Percentiles rank a stretch among this genome's conserved stretches.
These are phyloP conservation scores for Melanotus villosus DNA, from an alignment of 2,888 invertebrate genomes.

Conservation along the genomic window DNA sequence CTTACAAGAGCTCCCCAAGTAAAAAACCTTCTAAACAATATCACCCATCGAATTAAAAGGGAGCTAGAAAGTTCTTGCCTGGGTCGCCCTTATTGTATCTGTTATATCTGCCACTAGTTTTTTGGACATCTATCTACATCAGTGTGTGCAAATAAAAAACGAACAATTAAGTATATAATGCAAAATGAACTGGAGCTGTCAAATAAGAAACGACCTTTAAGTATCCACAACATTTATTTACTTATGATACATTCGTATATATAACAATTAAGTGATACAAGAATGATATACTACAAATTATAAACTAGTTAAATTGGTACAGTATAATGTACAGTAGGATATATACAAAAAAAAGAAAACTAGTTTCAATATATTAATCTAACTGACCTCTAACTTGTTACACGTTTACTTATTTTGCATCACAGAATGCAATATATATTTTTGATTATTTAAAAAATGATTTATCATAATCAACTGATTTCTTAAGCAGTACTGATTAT, in stretches of 20 bases:
- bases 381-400: conserved; percentile 25
- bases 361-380: conserved; percentile 33
- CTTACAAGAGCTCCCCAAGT: too few relatives aligned
- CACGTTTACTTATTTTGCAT: conserved; percentile 23
- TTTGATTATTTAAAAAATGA: not conserved
- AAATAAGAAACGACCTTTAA: too few relatives aligned
- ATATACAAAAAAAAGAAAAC: conserved; percentile 39
- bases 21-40: too few relatives aligned
- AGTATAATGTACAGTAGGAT: conserved; percentile 39
- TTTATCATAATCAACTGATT: too few relatives aligned
- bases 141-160: too few relatives aligned
- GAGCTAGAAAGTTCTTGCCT: too few relatives aligned
- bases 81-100: too few relatives aligned
- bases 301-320: conserved; percentile 32
- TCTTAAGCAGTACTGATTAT: not conserved
- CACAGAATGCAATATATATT: conserved; percentile 24
- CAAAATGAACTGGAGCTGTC: too few relatives aligned
- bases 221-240: conserved; percentile 44
- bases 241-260: conserved; percentile 36
- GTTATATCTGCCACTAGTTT: too few relatives aligned
- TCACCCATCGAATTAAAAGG: too few relatives aligned
- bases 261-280: conserved; percentile 40
- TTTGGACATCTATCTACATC: too few relatives aligned
- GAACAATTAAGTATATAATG: too few relatives aligned
- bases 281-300: conserved; percentile 39